These are phyloP conservation scores for Biston betularia DNA, from an alignment of 2,888 invertebrate genomes.

Conservation along the genomic window DNA sequence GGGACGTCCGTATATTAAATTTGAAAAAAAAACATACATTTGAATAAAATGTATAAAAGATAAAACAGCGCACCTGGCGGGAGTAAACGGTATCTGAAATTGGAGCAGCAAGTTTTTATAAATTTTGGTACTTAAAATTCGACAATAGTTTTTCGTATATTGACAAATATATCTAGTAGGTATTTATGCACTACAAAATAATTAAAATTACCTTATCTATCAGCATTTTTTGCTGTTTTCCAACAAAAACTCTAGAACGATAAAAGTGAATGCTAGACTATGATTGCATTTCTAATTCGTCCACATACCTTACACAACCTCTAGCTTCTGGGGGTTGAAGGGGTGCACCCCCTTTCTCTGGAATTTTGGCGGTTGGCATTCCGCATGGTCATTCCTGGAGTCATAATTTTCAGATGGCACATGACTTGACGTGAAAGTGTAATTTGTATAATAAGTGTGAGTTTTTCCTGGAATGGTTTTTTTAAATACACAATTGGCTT, in stretches of 20 bases:
- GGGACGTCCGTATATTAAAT: not conserved
- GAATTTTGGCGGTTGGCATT: slow-evolving; percentile 75
- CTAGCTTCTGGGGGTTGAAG: slow-evolving; percentile 39
- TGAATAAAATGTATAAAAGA: too few relatives aligned
- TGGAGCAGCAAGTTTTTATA: too few relatives aligned
- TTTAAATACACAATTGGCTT: not conserved
- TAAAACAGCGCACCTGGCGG: too few relatives aligned
- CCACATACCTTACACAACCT: slow-evolving; percentile 66
- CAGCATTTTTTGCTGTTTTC: too few relatives aligned
- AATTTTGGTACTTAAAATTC: too few relatives aligned
- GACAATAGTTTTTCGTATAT: too few relatives aligned
- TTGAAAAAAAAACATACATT: not conserved
- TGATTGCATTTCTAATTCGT: slow-evolving; percentile 71
- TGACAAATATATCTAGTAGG: too few relatives aligned
- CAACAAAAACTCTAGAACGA: slow-evolving; percentile 33
- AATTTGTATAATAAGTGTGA: too few relatives aligned
- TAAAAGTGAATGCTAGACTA: slow-evolving; percentile 52
- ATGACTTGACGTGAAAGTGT: slow-evolving; percentile 55
- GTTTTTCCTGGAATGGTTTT: not conserved
- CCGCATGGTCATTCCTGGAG: slow-evolving; percentile 81
- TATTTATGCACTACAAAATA: too few relatives aligned
- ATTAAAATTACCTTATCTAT: too few relatives aligned
- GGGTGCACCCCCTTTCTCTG: slow-evolving; percentile 49
- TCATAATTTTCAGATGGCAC: slow-evolving; percentile 72
- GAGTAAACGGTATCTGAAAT: too few relatives aligned